Evolutionary conservation across 2,797 vertebrate species (phyloP).

Genomic region (Darevskia mixta): DNA sequence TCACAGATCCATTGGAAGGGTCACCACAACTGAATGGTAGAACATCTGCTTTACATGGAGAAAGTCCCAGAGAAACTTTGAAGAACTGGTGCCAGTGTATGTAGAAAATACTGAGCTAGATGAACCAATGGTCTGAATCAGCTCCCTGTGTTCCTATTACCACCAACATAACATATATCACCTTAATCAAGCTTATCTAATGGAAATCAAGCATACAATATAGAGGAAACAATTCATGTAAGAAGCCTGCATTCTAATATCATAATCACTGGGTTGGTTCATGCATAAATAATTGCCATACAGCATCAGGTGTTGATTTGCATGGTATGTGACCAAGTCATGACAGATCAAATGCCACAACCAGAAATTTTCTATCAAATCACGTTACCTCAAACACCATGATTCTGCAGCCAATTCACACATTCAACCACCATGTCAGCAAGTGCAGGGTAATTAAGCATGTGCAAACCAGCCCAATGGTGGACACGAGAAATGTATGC

Average conservation of each 20-base stretch:
- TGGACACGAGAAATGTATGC: neutral
- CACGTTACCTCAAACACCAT: neutral
- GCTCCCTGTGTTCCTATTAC: too few relatives aligned
- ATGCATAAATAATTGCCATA: neutral
- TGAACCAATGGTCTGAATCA: too few relatives aligned
- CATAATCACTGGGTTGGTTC: too few relatives aligned
- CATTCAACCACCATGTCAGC: neutral
- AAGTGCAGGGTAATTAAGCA: neutral
- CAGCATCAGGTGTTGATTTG: neutral
- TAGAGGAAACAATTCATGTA: neutral
- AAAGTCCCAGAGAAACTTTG: too few relatives aligned
- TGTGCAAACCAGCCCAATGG: neutral
- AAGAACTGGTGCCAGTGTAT: too few relatives aligned
- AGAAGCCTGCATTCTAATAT: neutral
- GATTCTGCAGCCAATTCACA: neutral
- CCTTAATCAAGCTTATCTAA: too few relatives aligned
- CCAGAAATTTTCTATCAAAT: neutral
- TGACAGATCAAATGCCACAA: neutral
- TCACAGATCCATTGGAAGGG: too few relatives aligned
- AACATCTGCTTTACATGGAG: too few relatives aligned
- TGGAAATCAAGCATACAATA: too few relatives aligned
- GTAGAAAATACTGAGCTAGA: too few relatives aligned
- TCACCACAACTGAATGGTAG: too few relatives aligned
- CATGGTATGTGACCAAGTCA: neutral
- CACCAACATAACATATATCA: too few relatives aligned